Conservation (phyloP, 2,888 invertebrate species). For the Ectropis crepuscularia region DNA sequence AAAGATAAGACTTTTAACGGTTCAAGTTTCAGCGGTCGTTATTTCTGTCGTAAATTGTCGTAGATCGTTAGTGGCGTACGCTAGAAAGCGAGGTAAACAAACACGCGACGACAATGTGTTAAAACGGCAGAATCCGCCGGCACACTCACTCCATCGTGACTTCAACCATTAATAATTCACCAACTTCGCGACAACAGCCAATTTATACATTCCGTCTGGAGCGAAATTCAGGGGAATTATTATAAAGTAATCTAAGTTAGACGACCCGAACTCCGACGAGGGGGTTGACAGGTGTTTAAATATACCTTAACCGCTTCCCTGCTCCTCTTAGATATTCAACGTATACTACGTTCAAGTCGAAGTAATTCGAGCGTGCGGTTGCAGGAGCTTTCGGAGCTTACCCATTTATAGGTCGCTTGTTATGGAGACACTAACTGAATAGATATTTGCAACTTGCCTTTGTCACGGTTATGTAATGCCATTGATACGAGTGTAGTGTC, state of each 20-base stretch:
- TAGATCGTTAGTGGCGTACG: slow-evolving; percentile 60
- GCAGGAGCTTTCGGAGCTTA: slow-evolving; percentile 59
- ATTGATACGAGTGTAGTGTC: slow-evolving; percentile 17
- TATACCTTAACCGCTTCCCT: slow-evolving; percentile 66
- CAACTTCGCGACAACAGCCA: slow-evolving; percentile 70
- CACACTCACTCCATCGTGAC: slow-evolving; percentile 53
- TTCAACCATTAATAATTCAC: slow-evolving; percentile 70
- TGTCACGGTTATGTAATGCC: slow-evolving; percentile 26
- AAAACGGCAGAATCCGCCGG: slow-evolving; percentile 60
- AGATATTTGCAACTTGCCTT: slow-evolving; percentile 38
- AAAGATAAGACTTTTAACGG: slow-evolving; percentile 64
- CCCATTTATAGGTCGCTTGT: slow-evolving; percentile 58
- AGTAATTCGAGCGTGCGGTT: slow-evolving; percentile 63
- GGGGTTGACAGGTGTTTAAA: slow-evolving; percentile 79
- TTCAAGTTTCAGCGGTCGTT: slow-evolving; percentile 61
- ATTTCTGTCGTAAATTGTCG: slow-evolving; percentile 66
- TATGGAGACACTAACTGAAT: slow-evolving; percentile 41
- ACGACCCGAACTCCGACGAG: slow-evolving; percentile 65
- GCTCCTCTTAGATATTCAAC: slow-evolving; percentile 56
- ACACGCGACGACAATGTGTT: slow-evolving; percentile 63
- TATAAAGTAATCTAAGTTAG: slow-evolving; percentile 83
- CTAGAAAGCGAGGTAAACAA: slow-evolving; percentile 57
- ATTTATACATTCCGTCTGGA: slow-evolving; percentile 73
- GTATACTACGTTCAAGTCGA: slow-evolving; percentile 55
- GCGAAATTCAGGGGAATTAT: slow-evolving; percentile 73